Evolutionary conservation across 2,888 invertebrate genomes (phyloP).

Genomic region (Odontocerum albicorne): DNA sequence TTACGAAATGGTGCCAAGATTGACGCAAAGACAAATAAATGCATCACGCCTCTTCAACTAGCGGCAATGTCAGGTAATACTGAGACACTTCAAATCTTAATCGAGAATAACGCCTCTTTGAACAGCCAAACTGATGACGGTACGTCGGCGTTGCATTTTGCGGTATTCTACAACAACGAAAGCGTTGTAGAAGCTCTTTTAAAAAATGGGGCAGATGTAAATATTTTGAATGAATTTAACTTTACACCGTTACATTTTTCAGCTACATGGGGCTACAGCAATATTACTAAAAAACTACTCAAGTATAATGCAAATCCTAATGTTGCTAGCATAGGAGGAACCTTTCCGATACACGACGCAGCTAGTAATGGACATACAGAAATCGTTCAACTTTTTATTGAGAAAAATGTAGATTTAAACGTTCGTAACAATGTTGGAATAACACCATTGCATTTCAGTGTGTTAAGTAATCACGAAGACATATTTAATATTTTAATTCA

Average conservation of each 20-base stretch:
- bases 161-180: background rate
- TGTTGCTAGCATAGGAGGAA: background rate
- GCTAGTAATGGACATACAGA: background rate
- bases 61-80: background rate
- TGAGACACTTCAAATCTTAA: background rate
- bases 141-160: background rate
- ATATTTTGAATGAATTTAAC: background rate
- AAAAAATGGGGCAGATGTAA: background rate
- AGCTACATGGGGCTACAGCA: background rate
- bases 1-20: background rate
- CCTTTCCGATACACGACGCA: background rate
- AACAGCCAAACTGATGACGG: background rate
- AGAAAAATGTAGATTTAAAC: background rate
- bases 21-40: background rate
- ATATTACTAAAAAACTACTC: background rate
- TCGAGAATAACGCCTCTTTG: background rate
- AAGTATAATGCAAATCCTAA: background rate
- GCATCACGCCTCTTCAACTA: background rate
- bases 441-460: background rate
- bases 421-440: background rate
- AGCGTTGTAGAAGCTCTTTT: background rate
- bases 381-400: conserved; percentile 1
- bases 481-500: background rate
- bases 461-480: background rate
- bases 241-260: background rate